Evolutionary conservation across 2,113 vertebrate genomes (phyloP).

Genomic region (Blennius ocellaris): DNA sequence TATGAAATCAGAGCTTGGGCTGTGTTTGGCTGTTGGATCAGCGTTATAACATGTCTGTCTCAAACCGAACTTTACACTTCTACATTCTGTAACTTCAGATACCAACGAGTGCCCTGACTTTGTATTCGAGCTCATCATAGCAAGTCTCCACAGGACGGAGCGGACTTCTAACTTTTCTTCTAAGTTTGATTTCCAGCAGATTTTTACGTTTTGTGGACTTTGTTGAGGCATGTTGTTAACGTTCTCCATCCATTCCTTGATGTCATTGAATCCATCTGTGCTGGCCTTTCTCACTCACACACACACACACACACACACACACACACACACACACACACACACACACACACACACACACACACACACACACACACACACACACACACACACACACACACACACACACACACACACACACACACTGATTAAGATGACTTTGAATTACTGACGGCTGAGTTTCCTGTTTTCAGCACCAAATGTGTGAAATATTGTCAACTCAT

Average conservation of each 20-base stretch:
- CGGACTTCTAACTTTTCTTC: conserved; percentile 39
- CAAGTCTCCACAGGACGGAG: conserved; percentile 75
- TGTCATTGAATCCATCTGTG: conserved; percentile 40
- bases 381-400: too few relatives aligned
- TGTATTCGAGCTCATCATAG: conserved; percentile 33
- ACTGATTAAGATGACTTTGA: too few relatives aligned
- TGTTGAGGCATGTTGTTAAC: conserved; percentile 73
- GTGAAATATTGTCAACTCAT: background rate
- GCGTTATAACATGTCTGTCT: too few relatives aligned
- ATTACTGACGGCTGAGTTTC: too few relatives aligned
- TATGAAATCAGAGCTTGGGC: too few relatives aligned
- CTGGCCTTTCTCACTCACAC: conserved; percentile 14
- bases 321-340: background rate
- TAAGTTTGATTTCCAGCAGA: conserved; percentile 71
- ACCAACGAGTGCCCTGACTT: background rate
- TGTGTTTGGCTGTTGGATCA: too few relatives aligned
- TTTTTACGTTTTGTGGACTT: conserved; percentile 77
- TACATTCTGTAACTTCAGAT: too few relatives aligned
- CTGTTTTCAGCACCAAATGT: too few relatives aligned
- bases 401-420: too few relatives aligned
- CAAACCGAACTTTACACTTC: too few relatives aligned
- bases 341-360: too few relatives aligned
- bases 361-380: too few relatives aligned
- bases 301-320: background rate
- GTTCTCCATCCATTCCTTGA: conserved; percentile 37